Base-by-base conservation (phyloP, 2,888 invertebrate species). In the Acleris holmiana region DNA sequence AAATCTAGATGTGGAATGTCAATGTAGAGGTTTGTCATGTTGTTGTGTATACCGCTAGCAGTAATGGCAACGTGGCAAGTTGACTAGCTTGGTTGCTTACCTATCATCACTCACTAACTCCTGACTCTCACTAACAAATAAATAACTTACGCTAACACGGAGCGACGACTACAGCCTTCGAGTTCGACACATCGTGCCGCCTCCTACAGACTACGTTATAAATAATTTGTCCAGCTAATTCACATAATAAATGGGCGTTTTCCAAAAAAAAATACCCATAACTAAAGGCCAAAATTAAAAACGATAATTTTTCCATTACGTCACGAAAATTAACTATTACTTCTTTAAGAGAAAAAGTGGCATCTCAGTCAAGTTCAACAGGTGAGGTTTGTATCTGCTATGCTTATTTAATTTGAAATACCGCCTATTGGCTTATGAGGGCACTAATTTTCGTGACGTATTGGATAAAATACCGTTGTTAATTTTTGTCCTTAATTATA, bases 61-160 rank as follows among this genome's bases (percentile, higher is more conserved):
- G 83, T 78, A 83, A 88, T 88, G 89, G 88, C 89, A 85, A 84
- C 86, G 84, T 82, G 86, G 84, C 83, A 77, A 73, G 80, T 80
- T 91, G 91, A 91, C 91, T 91, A 91, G 91, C 90, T 90, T 84
- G 81, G 84, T 90, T 89, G 88, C 89, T 86, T 85, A 88, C 82
- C 77, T 85, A 87, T 82, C 83, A 85, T 84, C 83, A 77, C 80
- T 75, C 77, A 48, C 61, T 61, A 53, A 83, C 81, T 83, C 83
- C 79, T 81, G 77, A 84, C 76, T 81, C 86, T 88, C 88, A 86
- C 91, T 89, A 89, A 80, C 81, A 88, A 91, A 91, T 91, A 91
- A 91, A 91, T 91, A 88, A 91, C 88, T 90, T 89, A 90, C 69
- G 44, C 80, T 83, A 82, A 85, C 80, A 81, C 81, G 78, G 80